Evolutionary conservation across 2,888 invertebrate species (phyloP).

Genomic region (Anarsia innoxiella): DNA sequence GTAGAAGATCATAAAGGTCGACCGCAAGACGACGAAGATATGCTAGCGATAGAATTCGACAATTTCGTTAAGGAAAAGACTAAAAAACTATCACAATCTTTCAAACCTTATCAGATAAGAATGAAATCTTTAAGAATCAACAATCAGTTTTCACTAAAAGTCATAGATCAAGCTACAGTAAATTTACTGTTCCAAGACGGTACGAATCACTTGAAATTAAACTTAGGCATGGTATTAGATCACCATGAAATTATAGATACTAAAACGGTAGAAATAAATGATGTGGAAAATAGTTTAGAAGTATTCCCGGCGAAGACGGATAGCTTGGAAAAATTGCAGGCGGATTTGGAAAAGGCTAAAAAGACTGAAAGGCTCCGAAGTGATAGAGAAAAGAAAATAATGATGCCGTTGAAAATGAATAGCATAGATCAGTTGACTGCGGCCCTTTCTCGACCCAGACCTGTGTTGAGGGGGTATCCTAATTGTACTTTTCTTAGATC

Average conservation of each 20-base stretch:
- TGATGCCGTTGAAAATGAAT: no score
- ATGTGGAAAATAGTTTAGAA: conserved; percentile 19
- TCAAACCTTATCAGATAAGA: conserved; percentile 38
- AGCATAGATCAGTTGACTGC: no score
- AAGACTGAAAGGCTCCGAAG: neutral
- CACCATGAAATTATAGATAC: conserved; percentile 53
- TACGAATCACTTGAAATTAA: conserved; percentile 28
- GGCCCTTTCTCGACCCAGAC: no score
- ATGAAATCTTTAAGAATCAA: conserved; percentile 43
- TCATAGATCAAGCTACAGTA: conserved; percentile 42
- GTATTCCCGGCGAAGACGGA: neutral
- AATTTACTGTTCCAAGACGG: conserved; percentile 34
- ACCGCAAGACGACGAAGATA: conserved; percentile 17
- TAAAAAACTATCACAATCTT: conserved; percentile 28
- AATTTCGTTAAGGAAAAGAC: conserved; percentile 33
- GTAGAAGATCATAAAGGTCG: conserved; percentile 4
- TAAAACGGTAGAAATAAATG: conserved; percentile 24
- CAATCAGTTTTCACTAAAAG: conserved; percentile 38
- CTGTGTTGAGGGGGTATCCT: no score
- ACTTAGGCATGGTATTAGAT: conserved; percentile 49
- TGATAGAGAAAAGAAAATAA: neutral
- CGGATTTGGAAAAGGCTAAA: neutral
- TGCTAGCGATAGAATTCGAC: conserved; percentile 36
- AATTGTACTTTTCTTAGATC: no score
- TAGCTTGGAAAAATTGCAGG: neutral